Conservation (phyloP, 2,888 invertebrate species). For the Bellardia pandia region DNA sequence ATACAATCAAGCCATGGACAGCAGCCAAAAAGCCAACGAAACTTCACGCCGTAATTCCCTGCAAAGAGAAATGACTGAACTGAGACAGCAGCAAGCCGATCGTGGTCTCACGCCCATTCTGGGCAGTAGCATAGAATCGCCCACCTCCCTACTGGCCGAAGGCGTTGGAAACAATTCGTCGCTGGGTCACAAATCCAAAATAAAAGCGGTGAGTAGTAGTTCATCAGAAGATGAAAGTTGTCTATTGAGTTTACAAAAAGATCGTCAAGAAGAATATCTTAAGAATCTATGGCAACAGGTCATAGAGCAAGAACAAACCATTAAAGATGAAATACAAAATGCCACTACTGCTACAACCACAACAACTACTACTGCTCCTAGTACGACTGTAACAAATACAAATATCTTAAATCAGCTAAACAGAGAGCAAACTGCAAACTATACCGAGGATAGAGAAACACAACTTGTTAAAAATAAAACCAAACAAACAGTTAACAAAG, state of each 20-base stretch:
- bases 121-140: conserved; percentile 75
- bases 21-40: conserved; percentile 75
- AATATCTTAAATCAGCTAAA: conserved; percentile 4
- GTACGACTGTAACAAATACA: no score
- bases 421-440: neutral
- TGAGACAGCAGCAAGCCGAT: conserved; percentile 75
- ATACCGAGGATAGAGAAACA: neutral
- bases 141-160: conserved; percentile 72
- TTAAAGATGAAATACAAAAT: conserved; percentile 50
- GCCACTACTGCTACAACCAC: neutral
- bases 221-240: conserved; percentile 80
- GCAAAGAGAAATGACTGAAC: conserved; percentile 78
- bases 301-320: conserved; percentile 77
- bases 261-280: conserved; percentile 75
- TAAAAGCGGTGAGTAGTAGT: conserved; percentile 80
- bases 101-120: conserved; percentile 78
- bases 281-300: conserved; percentile 80
- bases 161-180: conserved; percentile 22
- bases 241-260: conserved; percentile 73
- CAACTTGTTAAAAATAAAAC: conserved; percentile 17
- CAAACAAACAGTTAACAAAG: conserved; percentile 37
- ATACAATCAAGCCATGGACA: conserved; percentile 80
- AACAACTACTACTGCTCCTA: neutral
- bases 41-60: conserved; percentile 79
- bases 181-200: conserved; percentile 68